Percentiles rank a stretch among this genome's conserved stretches.
Evolutionary conservation across 1,140 invertebrate species (phyloP).

Genomic region (Nylanderia fulva): DNA sequence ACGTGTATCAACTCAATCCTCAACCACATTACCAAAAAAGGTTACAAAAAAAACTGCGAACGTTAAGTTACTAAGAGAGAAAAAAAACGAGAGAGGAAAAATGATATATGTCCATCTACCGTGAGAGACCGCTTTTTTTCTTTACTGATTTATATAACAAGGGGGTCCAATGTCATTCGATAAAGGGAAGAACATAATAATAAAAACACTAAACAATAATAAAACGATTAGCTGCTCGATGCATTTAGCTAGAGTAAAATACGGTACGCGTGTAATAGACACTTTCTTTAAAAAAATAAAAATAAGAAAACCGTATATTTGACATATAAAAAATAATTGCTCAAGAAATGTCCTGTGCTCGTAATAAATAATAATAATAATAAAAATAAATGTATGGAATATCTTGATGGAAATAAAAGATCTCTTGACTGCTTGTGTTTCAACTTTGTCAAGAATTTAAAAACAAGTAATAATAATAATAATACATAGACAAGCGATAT

Average conservation of each 20-base stretch:
- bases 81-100: constrained; percentile 28
- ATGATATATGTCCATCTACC: constrained; percentile 69
- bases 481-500: constrained; percentile 12
- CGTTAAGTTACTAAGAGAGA: constrained; percentile 69
- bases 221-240: constrained; percentile 58
- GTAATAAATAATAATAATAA: constrained; percentile 42
- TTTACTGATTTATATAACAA: constrained; percentile 23
- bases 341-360: constrained; percentile 27
- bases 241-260: constrained; percentile 36
- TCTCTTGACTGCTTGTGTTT: constrained; percentile 26
- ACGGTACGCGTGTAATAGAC: background rate
- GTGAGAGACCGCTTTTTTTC: constrained; percentile 47
- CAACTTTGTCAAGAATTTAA: constrained; percentile 51
- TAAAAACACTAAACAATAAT: constrained; percentile 45
- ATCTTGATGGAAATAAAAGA: constrained; percentile 35
- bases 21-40: constrained; percentile 78
- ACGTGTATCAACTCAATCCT: constrained; percentile 79
- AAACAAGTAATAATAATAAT: constrained; percentile 25
- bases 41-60: constrained; percentile 77
- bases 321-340: constrained; percentile 49
- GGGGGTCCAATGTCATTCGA: constrained; percentile 33
- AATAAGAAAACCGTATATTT: constrained; percentile 11
- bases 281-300: constrained; percentile 26
- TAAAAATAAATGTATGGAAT: constrained; percentile 2
- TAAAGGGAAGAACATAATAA: constrained; percentile 35